phyloP scores from a whole-genome alignment of 2,888 invertebrate species.

The Phyllotreta cruciferae region DNA sequence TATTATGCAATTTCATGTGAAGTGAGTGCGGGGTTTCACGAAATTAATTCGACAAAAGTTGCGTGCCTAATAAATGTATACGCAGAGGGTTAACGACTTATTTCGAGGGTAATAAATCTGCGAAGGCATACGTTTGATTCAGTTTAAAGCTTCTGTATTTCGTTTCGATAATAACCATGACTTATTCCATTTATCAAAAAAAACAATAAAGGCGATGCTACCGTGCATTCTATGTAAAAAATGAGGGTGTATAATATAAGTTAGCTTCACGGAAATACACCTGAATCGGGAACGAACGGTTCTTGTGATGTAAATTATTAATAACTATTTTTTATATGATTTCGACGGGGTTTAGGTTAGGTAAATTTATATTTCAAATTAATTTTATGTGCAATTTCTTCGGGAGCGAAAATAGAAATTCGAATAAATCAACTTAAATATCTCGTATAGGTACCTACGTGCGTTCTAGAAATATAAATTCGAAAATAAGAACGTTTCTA shows the following conservation, averaged over 20 bases:
- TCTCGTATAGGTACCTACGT: too few species aligned
- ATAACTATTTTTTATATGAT: too few species aligned
- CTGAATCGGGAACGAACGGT: too few species aligned
- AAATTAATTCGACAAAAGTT: slow-evolving; percentile 31
- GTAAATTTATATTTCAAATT: too few species aligned
- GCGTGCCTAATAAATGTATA: slow-evolving; percentile 37
- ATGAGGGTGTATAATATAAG: not conserved
- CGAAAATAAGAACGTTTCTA: too few species aligned
- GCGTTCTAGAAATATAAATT: too few species aligned
- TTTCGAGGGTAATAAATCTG: slow-evolving; percentile 42
- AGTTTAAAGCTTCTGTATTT: slow-evolving; percentile 32
- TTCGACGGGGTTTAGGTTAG: too few species aligned
- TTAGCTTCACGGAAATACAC: too few species aligned
- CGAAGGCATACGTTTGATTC: slow-evolving; percentile 33
- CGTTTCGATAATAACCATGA: slow-evolving; percentile 30
- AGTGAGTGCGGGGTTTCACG: slow-evolving; percentile 29
- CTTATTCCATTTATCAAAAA: slow-evolving; percentile 18
- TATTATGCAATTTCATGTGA: slow-evolving; percentile 25
- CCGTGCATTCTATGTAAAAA: not conserved
- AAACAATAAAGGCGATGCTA: not conserved
- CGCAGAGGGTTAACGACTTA: slow-evolving; percentile 42
- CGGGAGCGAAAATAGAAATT: too few species aligned
- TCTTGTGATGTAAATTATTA: too few species aligned
- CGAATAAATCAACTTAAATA: too few species aligned
- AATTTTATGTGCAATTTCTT: too few species aligned